Evolutionary conservation across 92 coral and sea anemone genomes (phyloP).

Genomic region (Zoanthus sociatus): DNA sequence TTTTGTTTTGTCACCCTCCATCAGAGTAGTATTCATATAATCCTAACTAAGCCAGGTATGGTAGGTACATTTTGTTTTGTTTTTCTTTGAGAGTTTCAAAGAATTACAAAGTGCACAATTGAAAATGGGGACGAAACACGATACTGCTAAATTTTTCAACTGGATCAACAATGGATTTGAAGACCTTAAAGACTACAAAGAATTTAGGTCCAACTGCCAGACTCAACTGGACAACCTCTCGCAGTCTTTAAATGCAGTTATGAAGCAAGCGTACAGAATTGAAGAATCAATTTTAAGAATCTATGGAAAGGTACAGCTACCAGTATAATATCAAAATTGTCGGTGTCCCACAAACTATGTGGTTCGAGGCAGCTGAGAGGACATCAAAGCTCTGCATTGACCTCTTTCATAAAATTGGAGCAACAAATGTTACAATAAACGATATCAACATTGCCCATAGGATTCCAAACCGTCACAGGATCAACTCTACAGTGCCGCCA

Average conservation of each 20-base stretch:
- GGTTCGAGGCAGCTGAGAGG: background rate
- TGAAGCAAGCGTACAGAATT: background rate
- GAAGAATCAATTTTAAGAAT: background rate
- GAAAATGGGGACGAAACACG: background rate
- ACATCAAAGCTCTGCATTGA: background rate
- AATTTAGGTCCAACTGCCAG: conserved; percentile 28
- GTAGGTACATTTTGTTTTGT: too few species aligned
- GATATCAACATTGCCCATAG: too few species aligned
- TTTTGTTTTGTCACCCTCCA: too few species aligned
- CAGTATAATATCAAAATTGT: too few species aligned
- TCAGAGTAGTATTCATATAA: too few species aligned
- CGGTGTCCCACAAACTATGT: background rate
- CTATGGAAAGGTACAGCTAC: too few species aligned
- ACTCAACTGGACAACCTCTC: background rate
- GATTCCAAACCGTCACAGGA: background rate
- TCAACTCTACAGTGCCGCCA: background rate
- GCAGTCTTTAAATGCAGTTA: background rate
- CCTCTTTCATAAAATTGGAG: too few species aligned
- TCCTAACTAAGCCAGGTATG: too few species aligned
- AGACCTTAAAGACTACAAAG: conserved; percentile 11
- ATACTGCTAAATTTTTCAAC: background rate
- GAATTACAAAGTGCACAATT: background rate
- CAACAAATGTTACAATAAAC: too few species aligned
- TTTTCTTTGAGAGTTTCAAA: too few species aligned
- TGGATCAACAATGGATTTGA: background rate